These are phyloP conservation scores for Echeneis naucrates DNA, from an alignment of 2,797 vertebrate species.

Conservation along the genomic window DNA sequence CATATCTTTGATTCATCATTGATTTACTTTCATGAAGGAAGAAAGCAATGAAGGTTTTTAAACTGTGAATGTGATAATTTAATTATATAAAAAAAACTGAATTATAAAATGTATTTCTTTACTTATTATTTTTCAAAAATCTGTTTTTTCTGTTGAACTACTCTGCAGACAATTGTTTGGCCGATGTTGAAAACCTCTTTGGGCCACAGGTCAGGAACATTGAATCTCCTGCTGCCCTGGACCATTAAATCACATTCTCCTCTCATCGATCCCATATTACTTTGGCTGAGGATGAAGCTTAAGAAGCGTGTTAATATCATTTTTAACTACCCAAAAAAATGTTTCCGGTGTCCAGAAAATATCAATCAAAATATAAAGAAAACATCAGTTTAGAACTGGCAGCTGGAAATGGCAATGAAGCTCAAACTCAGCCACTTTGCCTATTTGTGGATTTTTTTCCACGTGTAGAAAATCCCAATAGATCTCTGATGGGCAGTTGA, in stretches of 20 bases:
- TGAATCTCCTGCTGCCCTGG: too few relatives aligned
- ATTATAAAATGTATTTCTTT: too few relatives aligned
- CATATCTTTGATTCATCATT: too few relatives aligned
- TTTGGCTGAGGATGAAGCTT: background rate
- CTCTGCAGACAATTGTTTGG: too few relatives aligned
- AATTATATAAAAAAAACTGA: too few relatives aligned
- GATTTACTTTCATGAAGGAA: too few relatives aligned
- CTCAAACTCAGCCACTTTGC: background rate
- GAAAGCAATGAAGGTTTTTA: too few relatives aligned
- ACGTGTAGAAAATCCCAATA: background rate
- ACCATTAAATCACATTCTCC: background rate
- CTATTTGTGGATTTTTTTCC: background rate
- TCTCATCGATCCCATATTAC: background rate
- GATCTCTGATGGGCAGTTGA: background rate
- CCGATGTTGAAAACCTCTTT: too few relatives aligned
- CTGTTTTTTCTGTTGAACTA: too few relatives aligned
- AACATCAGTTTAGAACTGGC: background rate
- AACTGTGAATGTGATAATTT: too few relatives aligned
- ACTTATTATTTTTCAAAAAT: too few relatives aligned
- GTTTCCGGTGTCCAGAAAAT: background rate
- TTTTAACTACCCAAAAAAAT: background rate
- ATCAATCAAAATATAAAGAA: background rate
- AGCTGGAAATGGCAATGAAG: background rate
- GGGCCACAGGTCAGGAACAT: too few relatives aligned
- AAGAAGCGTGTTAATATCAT: background rate